phyloP scores from a whole-genome alignment of 2,113 vertebrate genomes.

The Actenoides lindsayi region DNA sequence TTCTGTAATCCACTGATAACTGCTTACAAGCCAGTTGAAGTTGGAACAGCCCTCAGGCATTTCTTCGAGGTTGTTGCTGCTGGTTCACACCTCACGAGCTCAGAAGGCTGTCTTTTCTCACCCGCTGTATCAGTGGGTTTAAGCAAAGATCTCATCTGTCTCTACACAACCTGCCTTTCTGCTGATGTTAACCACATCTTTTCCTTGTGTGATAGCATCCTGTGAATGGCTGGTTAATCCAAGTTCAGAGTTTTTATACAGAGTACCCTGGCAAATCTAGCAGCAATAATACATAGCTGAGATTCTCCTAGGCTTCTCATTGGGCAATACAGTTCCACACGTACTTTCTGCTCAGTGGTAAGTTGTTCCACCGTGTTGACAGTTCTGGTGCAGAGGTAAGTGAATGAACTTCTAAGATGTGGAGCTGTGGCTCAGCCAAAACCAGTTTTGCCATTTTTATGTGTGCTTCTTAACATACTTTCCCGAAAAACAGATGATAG shows the following conservation, averaged over 20 bases:
- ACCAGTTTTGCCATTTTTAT: not conserved
- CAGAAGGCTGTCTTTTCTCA: not conserved
- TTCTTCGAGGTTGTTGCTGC: not conserved
- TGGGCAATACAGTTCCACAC: accelerated
- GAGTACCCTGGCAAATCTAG: not conserved
- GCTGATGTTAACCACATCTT: not conserved
- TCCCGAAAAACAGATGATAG: not conserved
- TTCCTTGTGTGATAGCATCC: not conserved
- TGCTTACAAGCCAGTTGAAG: not conserved
- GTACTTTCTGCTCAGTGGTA: not conserved
- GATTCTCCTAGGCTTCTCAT: not conserved
- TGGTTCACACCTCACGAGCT: not conserved
- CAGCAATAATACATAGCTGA: accelerated
- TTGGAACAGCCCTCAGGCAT: not conserved
- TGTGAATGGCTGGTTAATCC: not conserved
- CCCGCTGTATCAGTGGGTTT: not conserved
- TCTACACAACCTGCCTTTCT: not conserved
- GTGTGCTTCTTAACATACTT: not conserved
- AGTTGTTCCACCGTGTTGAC: not conserved
- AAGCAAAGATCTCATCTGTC: not conserved
- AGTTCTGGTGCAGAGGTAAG: not conserved
- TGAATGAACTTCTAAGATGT: not conserved
- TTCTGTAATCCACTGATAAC: not conserved
- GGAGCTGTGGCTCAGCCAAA: constrained; percentile 21
- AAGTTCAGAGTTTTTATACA: too few relatives aligned